Evolutionary conservation across 2,113 vertebrate species (phyloP), one percentile per base, ranked within the genome.

Genomic region (Misgurnus anguillicaudatus): DNA sequence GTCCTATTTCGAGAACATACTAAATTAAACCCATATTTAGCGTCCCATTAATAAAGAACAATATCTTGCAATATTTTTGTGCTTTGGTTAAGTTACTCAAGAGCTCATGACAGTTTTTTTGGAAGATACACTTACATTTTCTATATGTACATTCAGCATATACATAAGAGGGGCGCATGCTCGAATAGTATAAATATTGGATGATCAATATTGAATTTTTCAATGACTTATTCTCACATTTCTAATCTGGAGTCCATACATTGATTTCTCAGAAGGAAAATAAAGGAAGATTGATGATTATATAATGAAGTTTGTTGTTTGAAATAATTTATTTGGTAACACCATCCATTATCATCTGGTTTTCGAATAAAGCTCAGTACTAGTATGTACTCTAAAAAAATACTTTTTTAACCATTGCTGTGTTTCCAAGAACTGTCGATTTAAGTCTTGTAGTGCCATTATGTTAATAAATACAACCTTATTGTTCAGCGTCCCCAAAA

Each of bases 41-140:
- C 42, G 36, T 24, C 17, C 71, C 74, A 80, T 80, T 74, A 80
- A 60, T 66, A 80, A 63, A 58, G 38, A 45, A 63, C 69, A 65
- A 58, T 80, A 66, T 66, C 39, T 74, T 55, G 45, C 51, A 24
- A 64, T 45, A 79, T 71, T 74, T 39, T 51, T 48, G 67, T 62
- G 41, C 55, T 70, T 39, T 62, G 11, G 41, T 48, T 21, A 51
- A 36, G 41, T 48, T 70, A 45, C 45, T 31, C 0, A 8, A 42
- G 10, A 42, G 57, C 55, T 45, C 13, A 53, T 21, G 7, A 10
- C 36, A 10, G 21, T 2, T 31, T 6, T 68, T 55, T 62, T n/a
- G 45, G 31, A 16, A 16, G 48, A 53, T 51, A 24, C 11, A 42
- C 53, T 64, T 42, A 38, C 39, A 47, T 65, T 66, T 74, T 60